Conservation (phyloP, 1,140 invertebrate genomes). For the Leptopilina clavipes region DNA sequence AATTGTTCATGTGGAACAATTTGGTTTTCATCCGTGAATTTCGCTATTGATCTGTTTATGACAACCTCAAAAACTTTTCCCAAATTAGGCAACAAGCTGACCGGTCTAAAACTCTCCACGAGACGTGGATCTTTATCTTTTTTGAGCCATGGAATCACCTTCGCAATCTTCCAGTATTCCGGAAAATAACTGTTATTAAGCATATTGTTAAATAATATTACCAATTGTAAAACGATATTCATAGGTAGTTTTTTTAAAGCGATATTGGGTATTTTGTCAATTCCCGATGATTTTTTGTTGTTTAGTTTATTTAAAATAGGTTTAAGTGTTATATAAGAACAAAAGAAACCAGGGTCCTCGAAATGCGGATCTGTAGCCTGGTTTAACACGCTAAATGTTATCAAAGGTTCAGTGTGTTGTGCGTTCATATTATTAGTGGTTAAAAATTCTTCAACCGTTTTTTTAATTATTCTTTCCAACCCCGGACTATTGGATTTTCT, state of each 20-base stretch:
- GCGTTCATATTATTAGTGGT: too few relatives aligned
- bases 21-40: background rate
- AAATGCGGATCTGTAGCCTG: too few relatives aligned
- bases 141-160: slow-evolving; percentile 18
- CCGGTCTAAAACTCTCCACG: slow-evolving; percentile 23
- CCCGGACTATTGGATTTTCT: too few relatives aligned
- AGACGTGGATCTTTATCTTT: background rate
- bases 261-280: slow-evolving; percentile 34
- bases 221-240: background rate
- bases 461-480: too few relatives aligned
- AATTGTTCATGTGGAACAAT: slow-evolving; percentile 34
- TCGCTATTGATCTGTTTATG: slow-evolving; percentile 33
- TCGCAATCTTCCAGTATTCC: slow-evolving; percentile 10
- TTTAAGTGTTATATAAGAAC: too few relatives aligned
- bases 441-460: too few relatives aligned
- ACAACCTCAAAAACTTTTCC: slow-evolving; percentile 35
- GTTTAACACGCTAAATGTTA: too few relatives aligned
- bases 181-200: slow-evolving; percentile 26
- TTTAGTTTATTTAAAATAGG: background rate
- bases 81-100: slow-evolving; percentile 8
- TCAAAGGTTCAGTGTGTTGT: too few relatives aligned
- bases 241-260: slow-evolving; percentile 7
- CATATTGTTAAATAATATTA: background rate
- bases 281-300: slow-evolving; percentile 20
- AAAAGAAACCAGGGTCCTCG: too few relatives aligned